A percentile compares a stretch with the other conserved stretches of the same genome.
Conservation (phyloP, 1,140 invertebrate genomes). For the Bradynema listronoti region DNA sequence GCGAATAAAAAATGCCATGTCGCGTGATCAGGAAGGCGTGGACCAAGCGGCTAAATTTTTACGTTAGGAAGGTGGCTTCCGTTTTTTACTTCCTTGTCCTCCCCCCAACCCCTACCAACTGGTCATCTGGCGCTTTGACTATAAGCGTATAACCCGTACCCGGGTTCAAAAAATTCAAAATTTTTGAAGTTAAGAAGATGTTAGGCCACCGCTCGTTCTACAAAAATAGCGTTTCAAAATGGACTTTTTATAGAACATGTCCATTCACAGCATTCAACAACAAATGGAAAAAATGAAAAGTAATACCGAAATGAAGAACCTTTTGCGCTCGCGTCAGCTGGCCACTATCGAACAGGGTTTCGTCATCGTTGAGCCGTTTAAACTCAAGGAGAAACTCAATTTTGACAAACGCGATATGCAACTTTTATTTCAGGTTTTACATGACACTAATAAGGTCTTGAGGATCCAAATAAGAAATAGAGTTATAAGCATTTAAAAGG, state of each 20-base stretch:
- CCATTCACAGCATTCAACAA: conserved; percentile 10
- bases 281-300: conserved; percentile 8
- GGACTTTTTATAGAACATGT: conserved; percentile 9
- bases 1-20: no score
- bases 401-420: conserved; percentile 46
- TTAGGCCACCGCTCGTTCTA: not conserved
- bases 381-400: conserved; percentile 40
- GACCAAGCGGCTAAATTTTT: no score
- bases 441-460: no score
- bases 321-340: conserved; percentile 11
- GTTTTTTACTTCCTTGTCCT: no score
- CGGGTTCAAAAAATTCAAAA: not conserved
- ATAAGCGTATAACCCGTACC: not conserved
- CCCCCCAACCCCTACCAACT: no score
- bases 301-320: conserved; percentile 5
- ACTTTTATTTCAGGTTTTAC: conserved; percentile 42
- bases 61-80: no score
- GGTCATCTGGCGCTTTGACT: no score
- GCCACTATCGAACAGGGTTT: conserved; percentile 43
- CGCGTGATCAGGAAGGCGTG: no score
- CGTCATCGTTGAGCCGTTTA: conserved; percentile 37
- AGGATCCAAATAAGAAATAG: no score
- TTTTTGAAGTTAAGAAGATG: not conserved
- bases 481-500: no score
- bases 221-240: not conserved